Evolutionary conservation across 2,888 invertebrate genomes (phyloP).

Genomic region (Pandemis cinnamomeana): DNA sequence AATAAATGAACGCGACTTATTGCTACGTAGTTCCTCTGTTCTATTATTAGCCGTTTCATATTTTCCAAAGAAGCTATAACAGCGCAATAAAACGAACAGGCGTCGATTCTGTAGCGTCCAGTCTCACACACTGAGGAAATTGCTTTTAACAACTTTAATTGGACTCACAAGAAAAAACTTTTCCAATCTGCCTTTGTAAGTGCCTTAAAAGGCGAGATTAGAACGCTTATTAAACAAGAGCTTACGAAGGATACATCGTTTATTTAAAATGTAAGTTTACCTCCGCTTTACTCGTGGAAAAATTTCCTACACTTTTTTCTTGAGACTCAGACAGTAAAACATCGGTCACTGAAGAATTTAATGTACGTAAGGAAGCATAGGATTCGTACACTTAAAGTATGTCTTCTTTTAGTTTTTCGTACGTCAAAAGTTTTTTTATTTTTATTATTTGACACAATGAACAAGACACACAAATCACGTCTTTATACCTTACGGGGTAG

Average conservation of each 20-base stretch:
- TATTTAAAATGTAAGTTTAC: conserved; percentile 44
- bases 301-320: no score
- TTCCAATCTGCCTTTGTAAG: conserved; percentile 81
- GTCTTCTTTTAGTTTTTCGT: no score
- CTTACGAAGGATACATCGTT: conserved; percentile 57
- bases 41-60: background rate
- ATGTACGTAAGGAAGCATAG: no score
- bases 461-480: no score
- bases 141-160: conserved; percentile 82
- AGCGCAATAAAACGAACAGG: conserved; percentile 50
- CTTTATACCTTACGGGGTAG: no score
- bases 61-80: background rate
- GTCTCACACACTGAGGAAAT: conserved; percentile 71
- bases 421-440: no score
- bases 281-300: background rate
- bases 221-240: conserved; percentile 65
- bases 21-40: background rate
- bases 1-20: background rate
- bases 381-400: no score
- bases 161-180: conserved; percentile 80
- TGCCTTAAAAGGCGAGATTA: conserved; percentile 71
- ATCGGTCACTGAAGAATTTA: no score
- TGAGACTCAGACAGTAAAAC: no score
- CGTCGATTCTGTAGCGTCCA: conserved; percentile 49
- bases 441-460: no score